Evolutionary conservation across 2,888 invertebrate species (phyloP).

Genomic region (Spatulosminthurus flaviceps): DNA sequence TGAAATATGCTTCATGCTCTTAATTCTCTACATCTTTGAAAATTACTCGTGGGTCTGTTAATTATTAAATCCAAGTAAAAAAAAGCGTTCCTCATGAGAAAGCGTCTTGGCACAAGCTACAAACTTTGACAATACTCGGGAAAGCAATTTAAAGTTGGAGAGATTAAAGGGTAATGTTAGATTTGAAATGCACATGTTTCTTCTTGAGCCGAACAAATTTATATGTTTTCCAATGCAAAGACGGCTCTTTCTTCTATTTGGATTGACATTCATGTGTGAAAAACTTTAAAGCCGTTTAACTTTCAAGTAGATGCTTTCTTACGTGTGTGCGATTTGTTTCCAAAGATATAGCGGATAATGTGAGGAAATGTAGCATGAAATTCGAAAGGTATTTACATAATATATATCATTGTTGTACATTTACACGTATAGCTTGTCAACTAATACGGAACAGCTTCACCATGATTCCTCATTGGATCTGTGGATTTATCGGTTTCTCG

Average conservation of each 20-base stretch:
- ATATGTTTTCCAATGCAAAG: not conserved
- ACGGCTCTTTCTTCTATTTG: not conserved
- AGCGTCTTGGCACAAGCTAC: not conserved
- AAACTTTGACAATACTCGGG: not conserved
- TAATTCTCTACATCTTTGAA: not conserved
- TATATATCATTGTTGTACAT: not conserved
- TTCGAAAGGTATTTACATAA: no score
- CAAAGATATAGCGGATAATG: not conserved
- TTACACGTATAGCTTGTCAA: slow-evolving; percentile 32
- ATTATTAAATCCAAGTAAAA: not conserved
- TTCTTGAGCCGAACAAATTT: no score
- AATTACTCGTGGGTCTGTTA: not conserved
- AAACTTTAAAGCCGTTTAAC: not conserved
- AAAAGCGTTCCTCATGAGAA: not conserved
- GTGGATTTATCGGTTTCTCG: slow-evolving; percentile 46
- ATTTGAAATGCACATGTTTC: not conserved
- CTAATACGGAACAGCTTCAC: slow-evolving; percentile 36
- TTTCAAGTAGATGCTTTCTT: not conserved
- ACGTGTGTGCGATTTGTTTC: not conserved
- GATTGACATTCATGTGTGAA: not conserved
- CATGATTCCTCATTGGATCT: slow-evolving; percentile 38
- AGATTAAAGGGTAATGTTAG: slow-evolving; percentile 3
- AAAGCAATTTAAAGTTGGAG: not conserved
- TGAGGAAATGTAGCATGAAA: not conserved
- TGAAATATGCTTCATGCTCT: not conserved